Percentiles rank a stretch among this genome's conserved stretches.
phyloP scores from a whole-genome alignment of 2,888 invertebrate species.

The Meganola albula region DNA sequence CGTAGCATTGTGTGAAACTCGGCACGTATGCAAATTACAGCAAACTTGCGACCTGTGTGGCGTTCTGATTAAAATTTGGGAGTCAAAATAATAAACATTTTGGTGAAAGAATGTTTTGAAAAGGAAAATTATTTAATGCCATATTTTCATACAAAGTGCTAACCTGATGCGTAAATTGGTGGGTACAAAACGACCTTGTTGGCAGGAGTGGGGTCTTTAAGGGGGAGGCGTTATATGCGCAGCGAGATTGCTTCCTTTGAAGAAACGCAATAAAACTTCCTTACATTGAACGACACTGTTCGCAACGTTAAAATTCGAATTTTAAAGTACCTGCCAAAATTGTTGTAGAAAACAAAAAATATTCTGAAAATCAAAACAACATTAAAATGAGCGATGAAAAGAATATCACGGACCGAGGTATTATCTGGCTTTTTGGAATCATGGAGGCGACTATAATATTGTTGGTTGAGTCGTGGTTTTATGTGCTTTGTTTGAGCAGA shows the following conservation, averaged over 20 bases:
- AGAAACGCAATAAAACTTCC: slow-evolving; percentile 6
- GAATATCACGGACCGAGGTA: too few relatives aligned
- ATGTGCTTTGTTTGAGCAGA: slow-evolving; percentile 21
- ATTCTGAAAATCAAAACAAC: too few relatives aligned
- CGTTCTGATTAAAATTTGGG: slow-evolving; percentile 24
- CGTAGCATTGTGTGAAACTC: slow-evolving; percentile 32
- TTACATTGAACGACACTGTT: too few relatives aligned
- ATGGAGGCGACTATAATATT: too few relatives aligned
- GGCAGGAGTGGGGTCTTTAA: slow-evolving; percentile 16
- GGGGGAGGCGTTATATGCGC: slow-evolving; percentile 12
- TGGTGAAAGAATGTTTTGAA: slow-evolving; percentile 18
- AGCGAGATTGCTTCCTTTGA: slow-evolving; percentile 22
- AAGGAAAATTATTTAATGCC: too few relatives aligned
- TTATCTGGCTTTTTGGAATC: too few relatives aligned
- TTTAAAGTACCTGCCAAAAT: too few relatives aligned
- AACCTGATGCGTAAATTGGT: slow-evolving; percentile 15
- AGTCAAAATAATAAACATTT: too few relatives aligned
- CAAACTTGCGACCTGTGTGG: slow-evolving; percentile 32
- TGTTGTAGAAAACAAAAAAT: too few relatives aligned
- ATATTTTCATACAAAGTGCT: too few relatives aligned
- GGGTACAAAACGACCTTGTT: slow-evolving; percentile 22
- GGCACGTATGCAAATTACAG: slow-evolving; percentile 37
- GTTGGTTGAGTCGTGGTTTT: slow-evolving; percentile 12
- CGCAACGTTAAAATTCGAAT: too few relatives aligned
- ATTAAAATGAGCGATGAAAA: slow-evolving; percentile 23